These are phyloP conservation scores for Drosophila sordidapex DNA, from an alignment of 2,888 invertebrate species.

Conservation along the genomic window DNA sequence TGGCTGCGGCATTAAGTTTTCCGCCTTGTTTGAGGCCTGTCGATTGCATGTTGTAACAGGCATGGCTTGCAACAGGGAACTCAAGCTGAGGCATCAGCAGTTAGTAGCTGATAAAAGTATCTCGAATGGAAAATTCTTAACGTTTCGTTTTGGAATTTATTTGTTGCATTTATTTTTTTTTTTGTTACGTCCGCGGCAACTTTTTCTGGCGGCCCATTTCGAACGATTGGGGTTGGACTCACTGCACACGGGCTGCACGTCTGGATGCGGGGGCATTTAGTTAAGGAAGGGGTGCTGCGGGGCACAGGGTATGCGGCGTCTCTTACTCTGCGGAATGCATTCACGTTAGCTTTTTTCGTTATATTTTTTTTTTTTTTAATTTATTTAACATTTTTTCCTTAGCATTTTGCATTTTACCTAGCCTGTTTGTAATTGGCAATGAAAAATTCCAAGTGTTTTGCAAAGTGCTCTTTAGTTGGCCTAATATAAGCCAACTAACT, in stretches of 20 bases:
- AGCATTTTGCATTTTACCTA: conserved; percentile 40
- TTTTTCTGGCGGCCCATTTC: conserved; percentile 26
- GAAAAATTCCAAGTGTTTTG: conserved; percentile 71
- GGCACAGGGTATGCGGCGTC: conserved; percentile 14
- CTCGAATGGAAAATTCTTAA: conserved; percentile 65
- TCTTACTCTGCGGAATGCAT: conserved; percentile 62
- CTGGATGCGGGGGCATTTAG: conserved; percentile 2
- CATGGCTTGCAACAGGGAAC: conserved; percentile 59
- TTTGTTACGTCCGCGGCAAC: conserved; percentile 28
- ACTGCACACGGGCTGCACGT: conserved; percentile 21
- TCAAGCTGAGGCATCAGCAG: conserved; percentile 34
- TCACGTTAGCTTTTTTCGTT: conserved; percentile 36
- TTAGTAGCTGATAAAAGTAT: conserved; percentile 64
- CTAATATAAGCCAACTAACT: conserved; percentile 52
- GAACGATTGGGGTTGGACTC: conserved; percentile 44
- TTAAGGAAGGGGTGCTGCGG: neutral
- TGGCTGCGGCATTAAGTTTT: conserved; percentile 34
- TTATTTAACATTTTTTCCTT: conserved; percentile 4
- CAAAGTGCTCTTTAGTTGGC: conserved; percentile 59
- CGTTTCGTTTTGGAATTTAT: conserved; percentile 68
- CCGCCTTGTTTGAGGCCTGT: conserved; percentile 62
- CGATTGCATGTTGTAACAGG: conserved; percentile 70
- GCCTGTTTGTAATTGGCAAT: conserved; percentile 65
- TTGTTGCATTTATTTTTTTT: conserved; percentile 23
- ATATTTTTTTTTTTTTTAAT: conserved; percentile 11